These are phyloP conservation scores for Sandelia bainsii DNA, from an alignment of 2,797 vertebrate genomes.

Conservation along the genomic window DNA sequence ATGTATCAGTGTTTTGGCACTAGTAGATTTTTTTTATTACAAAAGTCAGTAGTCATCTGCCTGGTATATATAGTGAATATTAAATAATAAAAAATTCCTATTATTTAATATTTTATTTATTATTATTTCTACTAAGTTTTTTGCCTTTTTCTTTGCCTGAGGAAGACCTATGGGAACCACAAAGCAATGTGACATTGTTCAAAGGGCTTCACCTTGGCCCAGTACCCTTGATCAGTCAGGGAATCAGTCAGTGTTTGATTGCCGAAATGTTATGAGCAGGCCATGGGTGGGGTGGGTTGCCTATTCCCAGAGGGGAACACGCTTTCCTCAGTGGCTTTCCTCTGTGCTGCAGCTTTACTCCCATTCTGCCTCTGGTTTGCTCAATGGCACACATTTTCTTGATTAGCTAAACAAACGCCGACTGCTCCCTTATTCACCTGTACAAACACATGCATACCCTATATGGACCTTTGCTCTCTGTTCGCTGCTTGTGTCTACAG, in stretches of 20 bases:
- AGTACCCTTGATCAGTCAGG: constrained; percentile 82
- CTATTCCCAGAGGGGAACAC: constrained; percentile 49
- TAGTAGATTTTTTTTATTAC: too few species aligned
- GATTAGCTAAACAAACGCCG: constrained; percentile 81
- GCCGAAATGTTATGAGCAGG: constrained; percentile 63
- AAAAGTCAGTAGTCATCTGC: too few species aligned
- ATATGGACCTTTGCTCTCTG: constrained; percentile 21
- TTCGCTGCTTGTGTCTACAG: constrained; percentile 9
- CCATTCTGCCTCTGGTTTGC: constrained; percentile 51
- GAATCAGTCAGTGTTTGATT: constrained; percentile 82
- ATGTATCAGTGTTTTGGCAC: too few species aligned
- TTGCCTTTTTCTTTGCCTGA: too few species aligned
- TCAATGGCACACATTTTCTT: constrained; percentile 78
- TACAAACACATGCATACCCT: constrained; percentile 23
- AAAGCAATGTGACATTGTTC: constrained; percentile 78
- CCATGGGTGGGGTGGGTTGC: constrained; percentile 31
- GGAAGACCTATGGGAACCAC: constrained; percentile 56
- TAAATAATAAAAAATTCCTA: too few species aligned
- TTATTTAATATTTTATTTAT: too few species aligned
- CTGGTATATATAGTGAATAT: too few species aligned
- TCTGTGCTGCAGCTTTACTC: constrained; percentile 22
- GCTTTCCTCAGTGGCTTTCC: constrained; percentile 43
- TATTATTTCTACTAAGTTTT: too few species aligned
- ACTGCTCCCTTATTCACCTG: constrained; percentile 56
- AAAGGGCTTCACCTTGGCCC: constrained; percentile 78